Evolutionary conservation across 64 coral and sea anemone genomes (phyloP).

Genomic region (Montipora cactus): DNA sequence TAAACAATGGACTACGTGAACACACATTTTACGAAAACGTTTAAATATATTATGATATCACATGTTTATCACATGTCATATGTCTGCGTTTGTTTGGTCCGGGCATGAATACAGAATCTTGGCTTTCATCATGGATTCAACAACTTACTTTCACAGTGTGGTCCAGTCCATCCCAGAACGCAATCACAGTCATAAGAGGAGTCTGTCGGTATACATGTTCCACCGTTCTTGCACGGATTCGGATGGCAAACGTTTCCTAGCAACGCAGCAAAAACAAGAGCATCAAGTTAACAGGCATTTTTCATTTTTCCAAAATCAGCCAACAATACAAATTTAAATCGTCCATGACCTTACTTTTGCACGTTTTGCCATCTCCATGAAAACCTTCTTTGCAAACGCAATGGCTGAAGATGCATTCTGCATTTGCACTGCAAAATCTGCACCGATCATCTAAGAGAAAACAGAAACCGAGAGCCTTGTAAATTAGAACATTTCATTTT

Average conservation of each 20-base stretch:
- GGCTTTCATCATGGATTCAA: too few species aligned
- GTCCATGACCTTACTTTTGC: constrained; percentile 67
- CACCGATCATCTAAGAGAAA: constrained; percentile 82
- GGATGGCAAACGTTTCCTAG: constrained; percentile 98
- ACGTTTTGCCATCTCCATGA: constrained; percentile 94
- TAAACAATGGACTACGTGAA: too few species aligned
- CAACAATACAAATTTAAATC: neutral
- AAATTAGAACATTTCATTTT: too few species aligned
- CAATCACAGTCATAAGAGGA: constrained; percentile 92
- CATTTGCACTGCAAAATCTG: constrained; percentile 75
- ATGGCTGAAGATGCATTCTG: constrained; percentile 84
- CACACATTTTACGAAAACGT: too few species aligned
- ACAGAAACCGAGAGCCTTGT: neutral
- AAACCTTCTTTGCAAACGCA: constrained; percentile 92
- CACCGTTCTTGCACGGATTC: constrained; percentile 94
- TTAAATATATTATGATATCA: too few species aligned
- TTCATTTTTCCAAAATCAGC: neutral
- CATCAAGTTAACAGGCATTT: neutral
- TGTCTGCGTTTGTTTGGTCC: too few species aligned
- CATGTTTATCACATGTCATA: too few species aligned
- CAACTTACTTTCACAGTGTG: constrained; percentile 84
- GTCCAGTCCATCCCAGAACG: constrained; percentile 88
- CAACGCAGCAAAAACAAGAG: neutral
- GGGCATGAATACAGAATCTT: too few species aligned
- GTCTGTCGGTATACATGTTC: constrained; percentile 82